Base-by-base conservation (phyloP, 2,113 vertebrate genomes). In the Cyanoramphus novaezelandiae region DNA sequence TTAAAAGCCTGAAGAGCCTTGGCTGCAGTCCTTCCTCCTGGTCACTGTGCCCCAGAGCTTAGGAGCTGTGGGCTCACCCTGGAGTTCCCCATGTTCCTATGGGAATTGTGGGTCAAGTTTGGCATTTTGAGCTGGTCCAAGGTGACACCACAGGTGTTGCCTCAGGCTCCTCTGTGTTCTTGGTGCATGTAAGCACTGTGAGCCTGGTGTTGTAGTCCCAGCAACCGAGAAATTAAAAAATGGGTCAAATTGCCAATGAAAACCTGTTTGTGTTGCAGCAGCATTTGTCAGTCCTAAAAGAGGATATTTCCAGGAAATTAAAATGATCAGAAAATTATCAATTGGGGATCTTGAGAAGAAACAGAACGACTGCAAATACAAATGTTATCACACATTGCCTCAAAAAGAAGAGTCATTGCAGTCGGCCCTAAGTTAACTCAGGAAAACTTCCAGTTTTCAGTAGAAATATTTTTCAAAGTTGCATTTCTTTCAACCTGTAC, bases 321-420 rank as follows among this genome's bases (percentile, higher is more conserved):
- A 49, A 89, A 80, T 6, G 53, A 5, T 5, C 2, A 9, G 52
- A 63, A 91, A 72, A 68, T 68, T 37, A 64, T 44, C 33, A 16
- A 0, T 7, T 1, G 0, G 24, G 16, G n/a, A 57, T 80, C 35
- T 72, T 0, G 0, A n/a, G 47, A 53, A 44, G 35, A 49, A 80
- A 59, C 1, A 2, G 46, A 43, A 62, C 10, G 10, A 24, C 41
- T 59, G 46, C 23, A 75, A 29, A 75, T 44, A 9, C 3, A 17
- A 59, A 2, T 7, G 4, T 17, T 33, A 13, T 16, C 16, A 18
- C 10, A 5, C 33, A 1, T 0, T 71, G 17, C 17, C 62, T 75
- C 25, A 37, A 31, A 10, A 86, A 53, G 31, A 50, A n/a, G 29
- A 37, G 60, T 20, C 12, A 4, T 17, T 69, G 53, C 25, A 63